Conservation (phyloP, 2,113 vertebrate species). For the zebrafish (Danio rerio) region DNA sequence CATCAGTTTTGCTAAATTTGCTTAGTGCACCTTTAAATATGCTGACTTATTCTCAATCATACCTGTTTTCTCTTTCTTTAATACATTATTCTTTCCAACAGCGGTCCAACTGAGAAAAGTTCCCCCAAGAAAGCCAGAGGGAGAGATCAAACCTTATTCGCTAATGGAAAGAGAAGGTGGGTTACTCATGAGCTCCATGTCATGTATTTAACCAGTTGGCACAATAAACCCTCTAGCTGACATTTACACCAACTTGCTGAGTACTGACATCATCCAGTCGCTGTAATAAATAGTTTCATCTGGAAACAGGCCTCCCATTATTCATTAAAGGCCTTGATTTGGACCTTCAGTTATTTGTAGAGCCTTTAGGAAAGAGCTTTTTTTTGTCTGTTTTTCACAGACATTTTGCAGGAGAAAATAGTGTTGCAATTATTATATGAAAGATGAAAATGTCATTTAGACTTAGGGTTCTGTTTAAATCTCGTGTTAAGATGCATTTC, state of each 20-base stretch:
- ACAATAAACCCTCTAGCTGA: background rate
- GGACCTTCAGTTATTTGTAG: background rate
- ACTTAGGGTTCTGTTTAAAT: no score
- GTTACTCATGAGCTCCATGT: conserved; percentile 34
- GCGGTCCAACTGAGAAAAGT: conserved; percentile 77
- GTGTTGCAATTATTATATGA: no score
- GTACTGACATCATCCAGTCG: conserved; percentile 13
- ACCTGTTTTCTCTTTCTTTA: conserved; percentile 7
- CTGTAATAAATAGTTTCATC: conserved; percentile 11
- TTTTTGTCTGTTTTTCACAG: no score
- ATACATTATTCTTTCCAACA: conserved; percentile 55
- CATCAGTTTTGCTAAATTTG: no score
- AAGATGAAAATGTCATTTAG: no score
- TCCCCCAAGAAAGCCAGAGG: conserved; percentile 82
- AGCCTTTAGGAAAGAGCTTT: background rate
- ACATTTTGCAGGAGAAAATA: no score
- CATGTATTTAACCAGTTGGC: background rate
- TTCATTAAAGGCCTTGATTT: conserved; percentile 1
- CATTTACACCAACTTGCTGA: conserved; percentile 9
- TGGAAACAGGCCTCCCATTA: background rate
- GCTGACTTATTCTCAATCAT: background rate
- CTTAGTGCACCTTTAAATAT: no score
- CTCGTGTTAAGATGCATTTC: no score
- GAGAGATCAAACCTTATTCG: conserved; percentile 91
- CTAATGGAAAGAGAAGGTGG: conserved; percentile 88